Evolutionary conservation across 2,888 invertebrate genomes (phyloP), one percentile per base, ranked within the genome.

Genomic region (Andrena bicolor): DNA sequence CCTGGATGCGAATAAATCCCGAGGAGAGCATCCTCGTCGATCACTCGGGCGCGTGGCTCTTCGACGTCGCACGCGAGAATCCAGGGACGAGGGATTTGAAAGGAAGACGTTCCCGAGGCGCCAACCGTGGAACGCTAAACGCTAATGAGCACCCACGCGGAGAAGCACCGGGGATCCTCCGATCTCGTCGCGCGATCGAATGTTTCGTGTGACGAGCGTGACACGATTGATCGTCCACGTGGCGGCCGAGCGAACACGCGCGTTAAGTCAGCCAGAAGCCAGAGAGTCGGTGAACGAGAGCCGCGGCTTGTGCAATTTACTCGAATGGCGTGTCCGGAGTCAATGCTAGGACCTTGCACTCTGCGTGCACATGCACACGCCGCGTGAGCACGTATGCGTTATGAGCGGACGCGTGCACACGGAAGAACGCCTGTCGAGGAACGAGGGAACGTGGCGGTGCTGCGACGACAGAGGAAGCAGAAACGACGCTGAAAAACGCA

Each of bases 281-380:
- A 70, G 72, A 70, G 72, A 73, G 80, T 58, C 77, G 70, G 75
- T 61, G 76, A 80, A 85, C 82, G 77, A 73, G 84, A 82, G 73
- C 53, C 71, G 87, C 41, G 41, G 41, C 80, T 87, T 80, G 87
- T 87, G 88, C 82, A 86, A 87, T 87, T 87, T 82, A 80, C 82
- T 86, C 78, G 74, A 82, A 82, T 70, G 76, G 75, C 88, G 80
- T 87, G 83, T 82, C 73, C 84, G 86, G 70, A 87, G 86, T 87
- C 87, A 87, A 87, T 87, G 87, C 73, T 87, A 81, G 84, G 88
- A 86, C 87, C 87, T 87, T 87, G 87, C 82, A 86, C 87, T 87
- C 84, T 64, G 68, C 41, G 68, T 63, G 65, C 68, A 72, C 74
- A 53, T 66, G 58, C 20, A 53, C 58, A 58, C 51, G 32, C 53